Conservation (phyloP, 2,888 invertebrate genomes). For the Chirona hameri region DNA sequence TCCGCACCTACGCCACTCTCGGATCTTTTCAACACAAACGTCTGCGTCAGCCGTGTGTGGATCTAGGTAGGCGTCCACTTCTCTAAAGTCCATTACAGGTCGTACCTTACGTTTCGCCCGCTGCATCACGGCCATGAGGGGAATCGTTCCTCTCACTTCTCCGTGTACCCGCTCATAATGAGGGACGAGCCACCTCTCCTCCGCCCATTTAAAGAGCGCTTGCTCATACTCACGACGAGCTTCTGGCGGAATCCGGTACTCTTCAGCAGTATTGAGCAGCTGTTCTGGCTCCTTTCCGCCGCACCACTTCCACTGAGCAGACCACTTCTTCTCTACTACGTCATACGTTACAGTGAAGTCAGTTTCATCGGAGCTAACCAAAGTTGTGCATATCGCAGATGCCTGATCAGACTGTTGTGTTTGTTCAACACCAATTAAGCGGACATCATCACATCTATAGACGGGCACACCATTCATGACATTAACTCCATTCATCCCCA, state of each 20-base stretch:
- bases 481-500: neutral
- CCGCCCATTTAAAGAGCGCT: neutral
- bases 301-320: neutral
- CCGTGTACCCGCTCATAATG: neutral
- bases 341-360: neutral
- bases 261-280: neutral
- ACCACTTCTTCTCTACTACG: neutral
- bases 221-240: neutral
- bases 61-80: neutral
- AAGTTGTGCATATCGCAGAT: too few species aligned
- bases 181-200: neutral
- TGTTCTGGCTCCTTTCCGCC: neutral
- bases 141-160: neutral
- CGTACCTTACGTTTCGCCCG: neutral
- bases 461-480: neutral
- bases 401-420: too few species aligned
- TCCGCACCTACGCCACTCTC: neutral
- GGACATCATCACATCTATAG: too few species aligned
- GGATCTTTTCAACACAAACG: neutral
- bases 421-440: too few species aligned
- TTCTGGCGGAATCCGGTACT: neutral
- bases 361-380: neutral
- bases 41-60: neutral
- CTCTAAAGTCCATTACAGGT: neutral
- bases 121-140: neutral